A percentile compares a stretch with the other conserved stretches of the same genome.
These are phyloP conservation scores for Brachypteracias leptosomus DNA, from an alignment of 2,113 vertebrate species.

Conservation along the genomic window DNA sequence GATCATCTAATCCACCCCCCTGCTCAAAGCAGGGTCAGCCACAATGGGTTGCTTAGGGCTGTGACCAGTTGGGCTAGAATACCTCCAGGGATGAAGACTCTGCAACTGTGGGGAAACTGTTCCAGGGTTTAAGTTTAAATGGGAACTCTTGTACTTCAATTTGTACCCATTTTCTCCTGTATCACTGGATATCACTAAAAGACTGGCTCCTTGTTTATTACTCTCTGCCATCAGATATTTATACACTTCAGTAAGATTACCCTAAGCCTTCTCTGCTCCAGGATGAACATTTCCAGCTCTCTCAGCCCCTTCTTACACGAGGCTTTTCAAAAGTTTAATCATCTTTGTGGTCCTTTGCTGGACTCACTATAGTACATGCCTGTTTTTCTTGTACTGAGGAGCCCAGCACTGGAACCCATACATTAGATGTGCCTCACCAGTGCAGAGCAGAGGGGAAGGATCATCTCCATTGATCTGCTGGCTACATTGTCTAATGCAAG, in stretches of 20 bases:
- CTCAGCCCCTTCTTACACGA: background rate
- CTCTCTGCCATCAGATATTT: background rate
- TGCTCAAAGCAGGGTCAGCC: background rate
- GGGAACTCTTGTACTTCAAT: background rate
- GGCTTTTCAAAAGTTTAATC: background rate
- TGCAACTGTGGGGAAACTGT: background rate
- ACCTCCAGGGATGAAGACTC: background rate
- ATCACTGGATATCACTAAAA: background rate
- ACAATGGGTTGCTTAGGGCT: background rate
- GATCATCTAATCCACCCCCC: background rate
- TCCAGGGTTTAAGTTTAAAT: background rate
- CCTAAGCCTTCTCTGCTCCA: background rate
- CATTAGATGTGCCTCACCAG: background rate
- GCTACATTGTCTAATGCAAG: background rate
- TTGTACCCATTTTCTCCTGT: background rate
- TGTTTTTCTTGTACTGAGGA: background rate
- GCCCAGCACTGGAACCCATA: background rate
- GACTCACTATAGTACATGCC: accelerated
- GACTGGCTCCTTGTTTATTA: background rate
- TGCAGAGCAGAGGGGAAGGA: background rate
- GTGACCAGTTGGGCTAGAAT: background rate
- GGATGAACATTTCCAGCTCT: background rate
- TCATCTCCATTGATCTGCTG: background rate
- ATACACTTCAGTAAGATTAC: background rate
- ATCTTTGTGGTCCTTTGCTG: background rate